Base-by-base conservation (phyloP, 2,797 vertebrate species). In the Philypnodon macrostomus region DNA sequence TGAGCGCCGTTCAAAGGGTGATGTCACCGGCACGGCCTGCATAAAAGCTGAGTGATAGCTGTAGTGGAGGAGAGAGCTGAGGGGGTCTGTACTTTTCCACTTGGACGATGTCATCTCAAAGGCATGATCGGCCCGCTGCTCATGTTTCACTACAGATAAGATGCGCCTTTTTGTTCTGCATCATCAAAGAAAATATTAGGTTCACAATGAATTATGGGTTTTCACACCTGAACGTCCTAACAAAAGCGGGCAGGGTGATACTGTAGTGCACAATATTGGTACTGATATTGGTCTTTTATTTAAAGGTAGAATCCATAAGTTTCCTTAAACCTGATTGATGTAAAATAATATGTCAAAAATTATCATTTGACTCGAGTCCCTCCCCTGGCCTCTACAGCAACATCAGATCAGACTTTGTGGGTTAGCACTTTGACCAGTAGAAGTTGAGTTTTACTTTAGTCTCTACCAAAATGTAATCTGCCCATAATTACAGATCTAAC, bases 61-160 rank as follows among this genome's bases (percentile, higher is more conserved):
- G 73, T 12, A 60, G 73, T 9, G 11, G 52, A 79, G 77, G 62
- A 77, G 59, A 79, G 74, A 67, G 72, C 72, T 64, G 58, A 60
- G 63, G 76, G 79, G 73, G 72, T 77, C 76, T 84, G 85, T 85
- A 83, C 70, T 84, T 87, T 86, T 86, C 82, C 84, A 84, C 75
- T 80, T 10, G 23, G 63, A 51, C 19, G 67, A 65, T 85, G 83
- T 85, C 82, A 85, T 81, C 76, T 51, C 74, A 70, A 70, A 86
- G 75, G 82, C 63, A 87, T 79, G 75, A 83, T 79, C 21, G 57
- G 75, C 70, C 61, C 48, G 61, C 58, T 63, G 75, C 80, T 41
- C 66, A 60, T 59, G 70, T 84, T 84, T 82, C 80, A 70, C 50
- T 27, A 6, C 65, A 73, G 84, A 86, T 84, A 85, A 85, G 77